Percentiles rank a stretch among this genome's conserved stretches.
Conservation (phyloP, 2,888 invertebrate species). For the Drosophila demipolita region DNA sequence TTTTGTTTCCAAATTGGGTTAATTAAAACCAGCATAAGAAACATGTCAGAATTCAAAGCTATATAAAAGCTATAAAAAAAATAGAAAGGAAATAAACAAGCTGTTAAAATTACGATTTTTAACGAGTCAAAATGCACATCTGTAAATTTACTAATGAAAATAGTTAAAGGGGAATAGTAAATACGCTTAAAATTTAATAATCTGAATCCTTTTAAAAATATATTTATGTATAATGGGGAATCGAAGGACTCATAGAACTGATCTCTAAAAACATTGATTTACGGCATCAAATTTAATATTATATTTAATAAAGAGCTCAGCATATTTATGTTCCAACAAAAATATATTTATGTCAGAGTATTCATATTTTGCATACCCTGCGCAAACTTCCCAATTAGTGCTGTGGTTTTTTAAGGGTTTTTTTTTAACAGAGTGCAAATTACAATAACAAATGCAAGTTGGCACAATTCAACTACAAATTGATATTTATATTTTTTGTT, state of each 20-base stretch:
- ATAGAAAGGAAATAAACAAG: background rate
- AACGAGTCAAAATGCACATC: background rate
- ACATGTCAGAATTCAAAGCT: slow-evolving; percentile 5
- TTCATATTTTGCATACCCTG: background rate
- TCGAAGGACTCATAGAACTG: background rate
- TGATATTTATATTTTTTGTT: slow-evolving; percentile 1
- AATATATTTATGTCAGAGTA: background rate
- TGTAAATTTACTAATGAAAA: background rate
- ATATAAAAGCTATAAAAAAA: background rate
- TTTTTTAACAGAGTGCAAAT: slow-evolving; percentile 1
- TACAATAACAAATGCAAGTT: slow-evolving; percentile 3
- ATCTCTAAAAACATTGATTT: background rate
- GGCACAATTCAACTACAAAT: slow-evolving; percentile 21
- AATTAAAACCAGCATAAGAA: background rate
- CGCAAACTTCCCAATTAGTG: background rate
- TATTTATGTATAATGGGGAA: background rate
- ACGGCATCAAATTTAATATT: too few relatives aligned
- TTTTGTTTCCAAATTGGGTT: background rate
- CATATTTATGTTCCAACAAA: background rate
- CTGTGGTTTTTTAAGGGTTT: background rate
- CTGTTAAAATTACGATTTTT: background rate
- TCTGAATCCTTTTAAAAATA: background rate
- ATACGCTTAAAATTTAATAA: background rate
- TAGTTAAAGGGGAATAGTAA: background rate
- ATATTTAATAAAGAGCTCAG: too few relatives aligned